phyloP scores from a whole-genome alignment of 1,140 invertebrate species.

The Drosophila repletoides region DNA sequence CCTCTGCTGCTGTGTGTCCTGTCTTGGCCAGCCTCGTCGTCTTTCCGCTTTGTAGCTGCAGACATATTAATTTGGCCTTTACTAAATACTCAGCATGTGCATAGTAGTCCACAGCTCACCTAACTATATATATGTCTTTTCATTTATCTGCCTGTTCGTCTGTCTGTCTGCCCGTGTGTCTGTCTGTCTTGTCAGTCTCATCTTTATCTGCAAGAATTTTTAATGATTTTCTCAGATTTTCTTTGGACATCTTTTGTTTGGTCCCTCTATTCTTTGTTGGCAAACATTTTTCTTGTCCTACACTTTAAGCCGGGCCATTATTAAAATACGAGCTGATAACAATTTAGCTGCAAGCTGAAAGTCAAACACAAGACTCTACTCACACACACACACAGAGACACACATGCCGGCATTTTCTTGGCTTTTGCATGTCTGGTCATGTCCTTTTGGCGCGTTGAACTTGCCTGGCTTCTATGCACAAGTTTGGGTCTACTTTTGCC shows the following conservation, averaged over 20 bases:
- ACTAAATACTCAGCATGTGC: constrained; percentile 63
- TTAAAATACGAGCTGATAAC: constrained; percentile 75
- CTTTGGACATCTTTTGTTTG: constrained; percentile 49
- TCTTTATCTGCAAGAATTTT: constrained; percentile 61
- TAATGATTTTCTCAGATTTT: constrained; percentile 70
- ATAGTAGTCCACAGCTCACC: constrained; percentile 35
- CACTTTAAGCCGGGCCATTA: constrained; percentile 78
- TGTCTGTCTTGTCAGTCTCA: neutral
- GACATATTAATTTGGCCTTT: constrained; percentile 70
- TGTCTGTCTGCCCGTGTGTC: neutral
- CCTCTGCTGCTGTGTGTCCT: constrained; percentile 4
- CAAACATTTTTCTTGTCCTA: constrained; percentile 78
- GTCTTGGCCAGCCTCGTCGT: constrained; percentile 13
- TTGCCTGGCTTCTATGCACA: constrained; percentile 50
- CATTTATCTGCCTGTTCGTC: neutral
- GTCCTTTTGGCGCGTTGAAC: constrained; percentile 73
- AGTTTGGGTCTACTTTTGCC: constrained; percentile 34
- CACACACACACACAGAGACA: constrained; percentile 30
- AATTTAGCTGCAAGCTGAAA: constrained; percentile 74
- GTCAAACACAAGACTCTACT: constrained; percentile 58
- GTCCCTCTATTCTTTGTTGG: constrained; percentile 65
- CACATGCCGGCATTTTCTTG: constrained; percentile 38
- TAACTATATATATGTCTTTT: constrained; percentile 35
- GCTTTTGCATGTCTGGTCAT: constrained; percentile 60
- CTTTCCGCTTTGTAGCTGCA: constrained; percentile 37